Evolutionary conservation across 2,113 vertebrate species (phyloP).

Genomic region (Albula goreensis): DNA sequence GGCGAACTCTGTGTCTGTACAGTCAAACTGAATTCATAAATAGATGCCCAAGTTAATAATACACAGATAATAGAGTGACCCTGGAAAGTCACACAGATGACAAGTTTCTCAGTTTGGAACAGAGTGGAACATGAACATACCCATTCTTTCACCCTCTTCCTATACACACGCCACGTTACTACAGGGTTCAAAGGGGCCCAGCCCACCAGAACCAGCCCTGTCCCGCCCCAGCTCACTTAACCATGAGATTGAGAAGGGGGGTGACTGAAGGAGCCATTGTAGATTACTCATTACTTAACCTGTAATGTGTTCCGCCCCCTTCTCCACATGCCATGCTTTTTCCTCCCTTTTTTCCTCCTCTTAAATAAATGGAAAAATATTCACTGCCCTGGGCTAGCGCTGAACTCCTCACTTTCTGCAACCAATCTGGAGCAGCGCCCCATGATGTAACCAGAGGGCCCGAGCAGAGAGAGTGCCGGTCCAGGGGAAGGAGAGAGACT

Average conservation of each 20-base stretch:
- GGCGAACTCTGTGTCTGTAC: constrained; percentile 42
- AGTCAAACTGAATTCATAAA: constrained; percentile 46
- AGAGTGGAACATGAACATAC: background rate
- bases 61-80: constrained; percentile 81
- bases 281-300: constrained; percentile 79
- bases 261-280: constrained; percentile 52
- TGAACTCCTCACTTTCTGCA: constrained; percentile 81
- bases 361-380: constrained; percentile 81
- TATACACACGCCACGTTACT: background rate
- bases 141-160: background rate
- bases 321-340: constrained; percentile 55
- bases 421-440: constrained; percentile 72
- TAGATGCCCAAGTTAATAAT: constrained; percentile 77
- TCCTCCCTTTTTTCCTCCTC: constrained; percentile 39
- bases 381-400: constrained; percentile 72
- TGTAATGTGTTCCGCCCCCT: constrained; percentile 67
- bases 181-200: background rate
- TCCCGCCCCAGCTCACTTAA: constrained; percentile 34
- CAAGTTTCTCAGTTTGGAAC: background rate
- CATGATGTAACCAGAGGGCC: constrained; percentile 71
- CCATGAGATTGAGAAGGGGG: constrained; percentile 38
- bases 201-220: background rate
- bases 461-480: constrained; percentile 53
- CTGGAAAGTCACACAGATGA: constrained; percentile 64
- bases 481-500: constrained; percentile 48